Evolutionary conservation across 2,113 vertebrate genomes (phyloP).

Genomic region (Syngnathus typhle): DNA sequence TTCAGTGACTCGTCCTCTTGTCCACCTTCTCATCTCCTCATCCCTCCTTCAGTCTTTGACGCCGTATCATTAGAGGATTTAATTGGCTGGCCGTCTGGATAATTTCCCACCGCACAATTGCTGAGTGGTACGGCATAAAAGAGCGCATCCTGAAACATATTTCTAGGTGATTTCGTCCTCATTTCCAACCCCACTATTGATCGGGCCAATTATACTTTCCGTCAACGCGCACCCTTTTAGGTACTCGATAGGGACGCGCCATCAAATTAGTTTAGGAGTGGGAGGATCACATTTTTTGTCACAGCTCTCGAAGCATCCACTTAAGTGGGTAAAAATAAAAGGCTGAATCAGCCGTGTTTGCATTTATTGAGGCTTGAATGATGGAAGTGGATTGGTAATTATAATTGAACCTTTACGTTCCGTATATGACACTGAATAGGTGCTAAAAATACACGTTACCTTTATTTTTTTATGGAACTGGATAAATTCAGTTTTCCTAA

Average conservation of each 20-base stretch:
- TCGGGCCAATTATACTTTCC: slow-evolving; percentile 61
- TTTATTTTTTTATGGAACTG: background rate
- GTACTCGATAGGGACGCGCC: slow-evolving; percentile 37
- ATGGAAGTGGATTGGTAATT: slow-evolving; percentile 14
- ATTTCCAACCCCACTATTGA: slow-evolving; percentile 46
- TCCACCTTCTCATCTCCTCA: slow-evolving; percentile 33
- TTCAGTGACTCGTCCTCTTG: slow-evolving; percentile 11
- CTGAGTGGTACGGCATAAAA: slow-evolving; percentile 36
- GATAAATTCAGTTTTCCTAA: background rate
- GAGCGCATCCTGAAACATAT: slow-evolving; percentile 47
- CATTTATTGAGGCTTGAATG: slow-evolving; percentile 17
- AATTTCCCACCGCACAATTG: slow-evolving; percentile 31
- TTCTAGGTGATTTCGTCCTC: slow-evolving; percentile 45
- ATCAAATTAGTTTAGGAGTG: slow-evolving; percentile 61
- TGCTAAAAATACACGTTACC: background rate
- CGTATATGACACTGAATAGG: background rate
- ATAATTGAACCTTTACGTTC: background rate
- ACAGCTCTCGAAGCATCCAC: slow-evolving; percentile 55
- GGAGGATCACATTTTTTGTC: slow-evolving; percentile 57
- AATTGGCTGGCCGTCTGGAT: slow-evolving; percentile 60
- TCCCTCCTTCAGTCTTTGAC: slow-evolving; percentile 21
- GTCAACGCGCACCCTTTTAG: slow-evolving; percentile 55
- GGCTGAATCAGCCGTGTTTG: slow-evolving; percentile 31
- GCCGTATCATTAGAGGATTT: slow-evolving; percentile 53
- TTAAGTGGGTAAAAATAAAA: slow-evolving; percentile 40